Percentiles rank a stretch among this genome's conserved stretches.
These are phyloP conservation scores for Marmota monax DNA, from an alignment of 2,113 vertebrate genomes.

Conservation along the genomic window DNA sequence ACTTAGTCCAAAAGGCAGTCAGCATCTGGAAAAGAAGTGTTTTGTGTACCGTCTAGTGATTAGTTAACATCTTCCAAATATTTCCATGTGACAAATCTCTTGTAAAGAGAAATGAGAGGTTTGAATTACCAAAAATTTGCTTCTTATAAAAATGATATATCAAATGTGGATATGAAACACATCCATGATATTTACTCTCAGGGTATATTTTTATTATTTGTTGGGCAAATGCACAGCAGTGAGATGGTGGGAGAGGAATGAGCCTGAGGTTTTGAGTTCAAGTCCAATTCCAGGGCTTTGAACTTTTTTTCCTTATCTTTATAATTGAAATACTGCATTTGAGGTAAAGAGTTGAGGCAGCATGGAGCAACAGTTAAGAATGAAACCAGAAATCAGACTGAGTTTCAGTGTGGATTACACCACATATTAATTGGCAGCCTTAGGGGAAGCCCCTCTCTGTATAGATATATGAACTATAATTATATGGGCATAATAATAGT, in stretches of 20 bases:
- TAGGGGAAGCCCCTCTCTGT: not conserved
- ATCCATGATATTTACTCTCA: not conserved
- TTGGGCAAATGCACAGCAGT: not conserved
- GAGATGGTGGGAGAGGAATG: too few species aligned
- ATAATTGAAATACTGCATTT: not conserved
- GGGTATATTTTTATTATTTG: not conserved
- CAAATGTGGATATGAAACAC: not conserved
- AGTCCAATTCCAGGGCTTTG: not conserved
- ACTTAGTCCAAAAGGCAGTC: slow-evolving; percentile 70
- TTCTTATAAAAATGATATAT: slow-evolving; percentile 41
- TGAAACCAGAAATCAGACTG: not conserved
- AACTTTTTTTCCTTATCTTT: slow-evolving; percentile 4
- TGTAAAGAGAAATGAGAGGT: slow-evolving; percentile 50
- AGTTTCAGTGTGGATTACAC: not conserved
- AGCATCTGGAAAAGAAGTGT: slow-evolving; percentile 76
- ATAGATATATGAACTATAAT: not conserved
- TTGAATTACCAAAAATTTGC: slow-evolving; percentile 15
- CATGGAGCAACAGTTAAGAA: not conserved
- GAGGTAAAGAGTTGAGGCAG: not conserved
- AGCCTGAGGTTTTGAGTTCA: not conserved
- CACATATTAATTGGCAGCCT: not conserved
- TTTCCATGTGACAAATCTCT: slow-evolving; percentile 76
- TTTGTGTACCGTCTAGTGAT: slow-evolving; percentile 43
- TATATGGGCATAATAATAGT: not conserved
- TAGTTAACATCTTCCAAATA: slow-evolving; percentile 76